phyloP scores from a whole-genome alignment of 1,140 invertebrate species.

The Platyscapa corneri region DNA sequence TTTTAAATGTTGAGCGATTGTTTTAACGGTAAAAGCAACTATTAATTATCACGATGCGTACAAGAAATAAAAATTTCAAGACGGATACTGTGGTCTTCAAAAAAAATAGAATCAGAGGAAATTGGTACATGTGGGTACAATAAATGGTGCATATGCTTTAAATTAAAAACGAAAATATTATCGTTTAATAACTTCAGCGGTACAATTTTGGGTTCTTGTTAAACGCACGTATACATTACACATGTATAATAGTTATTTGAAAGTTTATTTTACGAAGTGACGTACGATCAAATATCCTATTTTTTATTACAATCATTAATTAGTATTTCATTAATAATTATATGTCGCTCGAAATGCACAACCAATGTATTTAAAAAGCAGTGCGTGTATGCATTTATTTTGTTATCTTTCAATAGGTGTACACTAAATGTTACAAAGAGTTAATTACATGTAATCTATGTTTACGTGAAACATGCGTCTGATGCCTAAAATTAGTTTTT shows the following conservation, averaged over 20 bases:
- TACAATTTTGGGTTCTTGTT: slow-evolving; percentile 3
- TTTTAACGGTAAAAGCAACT: too few relatives aligned
- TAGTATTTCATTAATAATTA: too few relatives aligned
- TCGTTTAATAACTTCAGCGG: slow-evolving; percentile 54
- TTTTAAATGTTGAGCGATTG: too few relatives aligned
- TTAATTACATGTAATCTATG: too few relatives aligned
- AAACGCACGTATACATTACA: slow-evolving; percentile 19
- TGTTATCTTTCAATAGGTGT: neutral
- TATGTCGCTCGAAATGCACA: neutral
- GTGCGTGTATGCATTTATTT: neutral
- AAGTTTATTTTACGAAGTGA: neutral
- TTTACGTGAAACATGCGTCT: too few relatives aligned
- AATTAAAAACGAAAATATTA: slow-evolving; percentile 69
- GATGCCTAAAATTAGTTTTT: too few relatives aligned
- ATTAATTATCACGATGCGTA: too few relatives aligned
- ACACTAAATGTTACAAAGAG: neutral
- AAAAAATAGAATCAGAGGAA: too few relatives aligned
- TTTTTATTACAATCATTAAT: slow-evolving; percentile 23
- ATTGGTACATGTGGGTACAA: slow-evolving; percentile 46
- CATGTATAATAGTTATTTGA: slow-evolving; percentile 1
- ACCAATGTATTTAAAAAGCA: neutral
- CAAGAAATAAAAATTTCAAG: too few relatives aligned
- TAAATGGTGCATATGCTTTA: slow-evolving; percentile 53
- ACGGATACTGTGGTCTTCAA: too few relatives aligned
- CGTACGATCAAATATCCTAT: neutral